Evolutionary conservation across 2,888 invertebrate species (phyloP).

Genomic region (Catocala nupta): DNA sequence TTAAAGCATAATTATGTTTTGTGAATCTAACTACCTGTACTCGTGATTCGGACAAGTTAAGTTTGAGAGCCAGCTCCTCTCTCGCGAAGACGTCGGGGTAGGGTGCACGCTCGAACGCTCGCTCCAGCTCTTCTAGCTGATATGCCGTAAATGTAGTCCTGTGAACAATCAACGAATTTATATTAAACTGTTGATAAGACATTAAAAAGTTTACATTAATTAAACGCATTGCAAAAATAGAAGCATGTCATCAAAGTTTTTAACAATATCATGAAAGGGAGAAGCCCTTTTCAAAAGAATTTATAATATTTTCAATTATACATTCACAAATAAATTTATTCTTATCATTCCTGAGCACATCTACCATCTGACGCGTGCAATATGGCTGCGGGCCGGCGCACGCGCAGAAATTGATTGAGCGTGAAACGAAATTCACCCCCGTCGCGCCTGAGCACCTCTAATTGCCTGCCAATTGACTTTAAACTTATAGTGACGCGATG

Average conservation of each 20-base stretch:
- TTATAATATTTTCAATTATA: constrained; percentile 46
- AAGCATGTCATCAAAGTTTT: too few relatives aligned
- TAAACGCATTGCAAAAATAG: constrained; percentile 4
- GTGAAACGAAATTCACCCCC: constrained; percentile 87
- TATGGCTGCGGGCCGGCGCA: constrained; percentile 82
- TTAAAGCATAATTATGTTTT: not conserved
- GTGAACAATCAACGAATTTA: constrained; percentile 60
- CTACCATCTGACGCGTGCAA: constrained; percentile 86
- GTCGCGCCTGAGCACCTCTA: constrained; percentile 72
- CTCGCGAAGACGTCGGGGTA: constrained; percentile 98
- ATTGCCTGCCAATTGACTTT: constrained; percentile 81
- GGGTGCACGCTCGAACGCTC: constrained; percentile 97
- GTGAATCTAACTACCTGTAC: constrained; percentile 72
- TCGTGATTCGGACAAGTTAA: constrained; percentile 94
- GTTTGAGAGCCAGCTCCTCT: constrained; percentile 96
- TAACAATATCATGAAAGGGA: constrained; percentile 1
- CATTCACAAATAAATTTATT: constrained; percentile 66
- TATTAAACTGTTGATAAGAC: not conserved
- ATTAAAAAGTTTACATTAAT: too few relatives aligned
- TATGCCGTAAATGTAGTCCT: constrained; percentile 98
- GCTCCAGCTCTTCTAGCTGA: constrained; percentile 96
- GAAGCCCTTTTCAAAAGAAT: constrained; percentile 21
- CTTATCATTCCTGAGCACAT: constrained; percentile 63
- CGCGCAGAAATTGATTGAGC: constrained; percentile 86
- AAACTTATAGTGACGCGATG: constrained; percentile 59